A percentile compares a stretch with the other conserved stretches of the same genome.
Evolutionary conservation across 2,797 vertebrate species (phyloP).

Genomic region (Euphonia xanthogaster): DNA sequence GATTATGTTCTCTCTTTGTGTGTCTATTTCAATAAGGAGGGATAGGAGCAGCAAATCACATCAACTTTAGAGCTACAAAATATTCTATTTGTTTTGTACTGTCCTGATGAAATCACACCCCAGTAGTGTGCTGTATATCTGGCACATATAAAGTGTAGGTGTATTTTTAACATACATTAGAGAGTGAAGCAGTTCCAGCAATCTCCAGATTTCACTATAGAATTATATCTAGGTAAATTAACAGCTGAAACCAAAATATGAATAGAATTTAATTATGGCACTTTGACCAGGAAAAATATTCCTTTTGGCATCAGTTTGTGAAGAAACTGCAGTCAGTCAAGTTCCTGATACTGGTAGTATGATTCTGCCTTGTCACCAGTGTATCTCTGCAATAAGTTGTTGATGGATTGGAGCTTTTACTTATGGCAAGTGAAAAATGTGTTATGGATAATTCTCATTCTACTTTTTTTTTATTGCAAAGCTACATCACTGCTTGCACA

Average conservation of each 20-base stretch:
- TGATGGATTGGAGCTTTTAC: constrained; percentile 1
- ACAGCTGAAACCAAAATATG: background rate
- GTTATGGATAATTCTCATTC: constrained; percentile 32
- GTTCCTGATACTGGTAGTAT: background rate
- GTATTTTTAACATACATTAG: background rate
- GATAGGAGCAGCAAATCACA: background rate
- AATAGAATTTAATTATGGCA: background rate
- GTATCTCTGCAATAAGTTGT: background rate
- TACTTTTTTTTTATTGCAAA: constrained; percentile 29
- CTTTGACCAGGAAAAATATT: background rate
- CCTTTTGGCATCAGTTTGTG: background rate
- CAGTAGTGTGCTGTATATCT: rapidly evolving
- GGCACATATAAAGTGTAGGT: background rate
- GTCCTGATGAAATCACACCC: background rate
- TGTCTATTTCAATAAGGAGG: background rate
- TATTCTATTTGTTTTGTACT: background rate
- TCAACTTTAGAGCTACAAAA: background rate
- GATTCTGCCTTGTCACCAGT: background rate
- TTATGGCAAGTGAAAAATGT: constrained; percentile 4
- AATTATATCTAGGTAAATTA: background rate
- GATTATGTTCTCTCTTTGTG: background rate
- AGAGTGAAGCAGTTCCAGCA: background rate
- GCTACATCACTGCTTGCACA: constrained; percentile 28
- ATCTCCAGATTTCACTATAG: background rate
- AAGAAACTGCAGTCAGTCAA: background rate